Evolutionary conservation across 2,113 vertebrate genomes (phyloP).

Genomic region (Chionodraco myersi): DNA sequence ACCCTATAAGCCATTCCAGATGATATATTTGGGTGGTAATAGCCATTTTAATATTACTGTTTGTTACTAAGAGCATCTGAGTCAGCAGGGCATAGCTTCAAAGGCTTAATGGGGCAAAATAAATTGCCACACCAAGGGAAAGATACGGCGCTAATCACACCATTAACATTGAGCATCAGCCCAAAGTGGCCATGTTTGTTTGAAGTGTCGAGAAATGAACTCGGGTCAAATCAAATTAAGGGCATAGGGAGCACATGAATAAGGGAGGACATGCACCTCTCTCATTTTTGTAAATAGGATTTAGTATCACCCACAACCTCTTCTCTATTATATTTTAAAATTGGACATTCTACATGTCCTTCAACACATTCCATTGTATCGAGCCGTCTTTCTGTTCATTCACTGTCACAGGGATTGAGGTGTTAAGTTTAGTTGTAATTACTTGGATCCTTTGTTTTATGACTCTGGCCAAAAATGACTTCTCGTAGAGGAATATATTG

Average conservation of each 20-base stretch:
- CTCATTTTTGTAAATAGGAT: slow-evolving; percentile 35
- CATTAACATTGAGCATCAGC: slow-evolving; percentile 78
- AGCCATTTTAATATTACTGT: slow-evolving; percentile 80
- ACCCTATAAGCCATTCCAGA: slow-evolving; percentile 72
- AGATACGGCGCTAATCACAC: slow-evolving; percentile 77
- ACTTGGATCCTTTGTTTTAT: slow-evolving; percentile 65
- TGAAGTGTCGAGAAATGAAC: slow-evolving; percentile 69
- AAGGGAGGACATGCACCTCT: slow-evolving; percentile 3
- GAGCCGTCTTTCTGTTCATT: background rate
- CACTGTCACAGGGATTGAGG: slow-evolving; percentile 14
- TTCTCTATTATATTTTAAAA: slow-evolving; percentile 23
- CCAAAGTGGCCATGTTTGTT: slow-evolving; percentile 76
- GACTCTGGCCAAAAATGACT: slow-evolving; percentile 53
- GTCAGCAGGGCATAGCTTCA: slow-evolving; percentile 79
- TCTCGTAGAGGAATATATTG: slow-evolving; percentile 51
- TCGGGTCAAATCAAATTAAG: slow-evolving; percentile 73
- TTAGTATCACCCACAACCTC: slow-evolving; percentile 28
- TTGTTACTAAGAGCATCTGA: slow-evolving; percentile 81
- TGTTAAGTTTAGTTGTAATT: slow-evolving; percentile 61
- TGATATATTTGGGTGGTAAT: slow-evolving; percentile 77
- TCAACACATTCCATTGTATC: slow-evolving; percentile 30
- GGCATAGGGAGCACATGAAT: slow-evolving; percentile 51
- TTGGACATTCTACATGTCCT: slow-evolving; percentile 18
- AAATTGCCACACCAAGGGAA: slow-evolving; percentile 77
- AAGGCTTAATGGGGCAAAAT: slow-evolving; percentile 79